These are phyloP conservation scores for Chrysochloris asiatica DNA, from an alignment of 2,113 vertebrate species.

Conservation along the genomic window DNA sequence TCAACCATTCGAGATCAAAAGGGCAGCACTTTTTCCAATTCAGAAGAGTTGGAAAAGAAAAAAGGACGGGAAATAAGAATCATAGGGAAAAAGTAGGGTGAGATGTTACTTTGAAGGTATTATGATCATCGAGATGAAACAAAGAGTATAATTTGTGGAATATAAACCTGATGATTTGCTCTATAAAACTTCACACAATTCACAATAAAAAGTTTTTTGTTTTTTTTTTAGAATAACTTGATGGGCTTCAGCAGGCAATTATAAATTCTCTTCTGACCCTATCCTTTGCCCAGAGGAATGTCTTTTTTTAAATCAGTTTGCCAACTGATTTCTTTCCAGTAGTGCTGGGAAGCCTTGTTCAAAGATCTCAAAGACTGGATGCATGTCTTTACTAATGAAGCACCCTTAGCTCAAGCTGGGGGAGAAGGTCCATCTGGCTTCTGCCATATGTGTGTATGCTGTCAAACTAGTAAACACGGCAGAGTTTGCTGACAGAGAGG, in stretches of 20 bases:
- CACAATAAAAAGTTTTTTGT: no score
- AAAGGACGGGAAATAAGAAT: no score
- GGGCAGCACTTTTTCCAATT: no score
- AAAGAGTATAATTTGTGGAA: no score
- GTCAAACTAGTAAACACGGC: slow-evolving; percentile 85
- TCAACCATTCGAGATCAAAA: no score
- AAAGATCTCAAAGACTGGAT: slow-evolving; percentile 85
- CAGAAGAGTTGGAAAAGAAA: no score
- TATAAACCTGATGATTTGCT: no score
- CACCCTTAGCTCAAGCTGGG: slow-evolving; percentile 86
- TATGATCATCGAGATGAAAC: no score
- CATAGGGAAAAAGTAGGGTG: no score
- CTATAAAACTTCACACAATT: no score
- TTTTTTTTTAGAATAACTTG: no score
- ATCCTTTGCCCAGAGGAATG: slow-evolving; percentile 51
- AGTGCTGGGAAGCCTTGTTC: slow-evolving; percentile 83
- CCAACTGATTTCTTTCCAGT: slow-evolving; percentile 70
- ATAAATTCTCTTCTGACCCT: slow-evolving; percentile 54
- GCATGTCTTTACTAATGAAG: slow-evolving; percentile 88
- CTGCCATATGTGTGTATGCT: slow-evolving; percentile 87
- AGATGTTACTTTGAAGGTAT: no score
- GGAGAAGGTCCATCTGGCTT: slow-evolving; percentile 89
- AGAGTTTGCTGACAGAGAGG: slow-evolving; percentile 81
- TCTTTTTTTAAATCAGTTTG: slow-evolving; percentile 53
- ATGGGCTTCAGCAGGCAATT: slow-evolving; percentile 1